phyloP scores from a whole-genome alignment of 2,888 invertebrate species.

The Ecdyonurus torrentis region DNA sequence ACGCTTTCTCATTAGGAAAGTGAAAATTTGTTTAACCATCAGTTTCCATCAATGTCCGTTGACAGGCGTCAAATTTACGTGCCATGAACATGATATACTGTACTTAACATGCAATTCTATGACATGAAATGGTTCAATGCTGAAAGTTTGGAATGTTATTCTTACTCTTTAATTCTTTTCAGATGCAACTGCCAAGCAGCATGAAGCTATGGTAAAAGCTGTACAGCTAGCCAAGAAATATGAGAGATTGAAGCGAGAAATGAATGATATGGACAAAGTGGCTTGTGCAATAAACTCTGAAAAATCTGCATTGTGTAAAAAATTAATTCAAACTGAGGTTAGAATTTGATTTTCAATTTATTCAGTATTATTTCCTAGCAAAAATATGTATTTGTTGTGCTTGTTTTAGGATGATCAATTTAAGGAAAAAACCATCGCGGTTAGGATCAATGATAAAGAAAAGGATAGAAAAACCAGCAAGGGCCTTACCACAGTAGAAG shows the following conservation, averaged over 20 bases:
- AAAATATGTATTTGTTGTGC: too few relatives aligned
- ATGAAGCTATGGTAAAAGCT: slow-evolving; percentile 66
- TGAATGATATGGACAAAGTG: slow-evolving; percentile 53
- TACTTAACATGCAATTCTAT: too few relatives aligned
- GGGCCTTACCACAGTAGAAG: too few relatives aligned
- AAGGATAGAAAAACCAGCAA: too few relatives aligned
- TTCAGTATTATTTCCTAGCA: too few relatives aligned
- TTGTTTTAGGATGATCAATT: too few relatives aligned
- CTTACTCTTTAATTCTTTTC: slow-evolving; percentile 13
- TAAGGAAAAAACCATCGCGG: too few relatives aligned
- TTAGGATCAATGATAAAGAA: too few relatives aligned
- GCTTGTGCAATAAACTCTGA: slow-evolving; percentile 57
- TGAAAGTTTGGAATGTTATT: too few relatives aligned
- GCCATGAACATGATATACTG: not conserved
- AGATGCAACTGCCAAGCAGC: slow-evolving; percentile 47
- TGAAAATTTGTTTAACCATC: not conserved
- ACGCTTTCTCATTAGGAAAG: not conserved
- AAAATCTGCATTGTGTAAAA: slow-evolving; percentile 21
- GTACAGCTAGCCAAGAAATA: slow-evolving; percentile 56
- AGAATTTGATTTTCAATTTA: too few relatives aligned
- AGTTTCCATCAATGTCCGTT: not conserved
- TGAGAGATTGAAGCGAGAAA: slow-evolving; percentile 47
- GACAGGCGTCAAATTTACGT: slow-evolving; percentile 3
- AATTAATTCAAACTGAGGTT: slow-evolving; percentile 21
- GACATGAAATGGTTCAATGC: too few relatives aligned